Evolutionary conservation across 2,888 invertebrate genomes (phyloP).

Genomic region (Acanthosepion esculentum): DNA sequence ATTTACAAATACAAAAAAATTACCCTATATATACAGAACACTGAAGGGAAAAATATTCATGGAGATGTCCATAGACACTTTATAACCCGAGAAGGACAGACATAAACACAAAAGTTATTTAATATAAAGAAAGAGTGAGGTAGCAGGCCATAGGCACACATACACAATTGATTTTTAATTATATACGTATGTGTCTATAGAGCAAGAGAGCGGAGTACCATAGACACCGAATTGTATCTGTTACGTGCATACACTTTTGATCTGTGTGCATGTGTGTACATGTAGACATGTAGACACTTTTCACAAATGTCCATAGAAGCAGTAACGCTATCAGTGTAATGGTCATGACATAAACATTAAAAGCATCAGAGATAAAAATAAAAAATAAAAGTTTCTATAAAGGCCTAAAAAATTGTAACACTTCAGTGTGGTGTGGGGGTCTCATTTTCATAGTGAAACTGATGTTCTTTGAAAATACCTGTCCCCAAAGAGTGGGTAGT

Average conservation of each 20-base stretch:
- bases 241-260: neutral
- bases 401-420: neutral
- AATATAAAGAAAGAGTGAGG: no score
- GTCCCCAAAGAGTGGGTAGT: neutral
- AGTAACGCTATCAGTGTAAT: neutral
- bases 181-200: neutral
- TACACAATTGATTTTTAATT: no score
- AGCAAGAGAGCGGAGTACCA: neutral
- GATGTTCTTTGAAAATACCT: conserved; percentile 33
- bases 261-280: neutral
- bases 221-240: neutral
- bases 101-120: no score
- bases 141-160: no score
- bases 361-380: neutral
- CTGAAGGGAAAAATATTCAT: no score
- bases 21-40: no score
- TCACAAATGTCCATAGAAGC: neutral
- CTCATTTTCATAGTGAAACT: neutral
- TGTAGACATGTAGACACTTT: neutral
- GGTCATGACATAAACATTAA: neutral
- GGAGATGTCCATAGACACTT: no score
- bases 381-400: neutral
- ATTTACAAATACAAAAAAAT: no score
- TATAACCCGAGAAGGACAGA: no score
- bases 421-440: neutral